Base-by-base conservation (phyloP, 2,797 vertebrate genomes). In the Chrosomus eos region DNA sequence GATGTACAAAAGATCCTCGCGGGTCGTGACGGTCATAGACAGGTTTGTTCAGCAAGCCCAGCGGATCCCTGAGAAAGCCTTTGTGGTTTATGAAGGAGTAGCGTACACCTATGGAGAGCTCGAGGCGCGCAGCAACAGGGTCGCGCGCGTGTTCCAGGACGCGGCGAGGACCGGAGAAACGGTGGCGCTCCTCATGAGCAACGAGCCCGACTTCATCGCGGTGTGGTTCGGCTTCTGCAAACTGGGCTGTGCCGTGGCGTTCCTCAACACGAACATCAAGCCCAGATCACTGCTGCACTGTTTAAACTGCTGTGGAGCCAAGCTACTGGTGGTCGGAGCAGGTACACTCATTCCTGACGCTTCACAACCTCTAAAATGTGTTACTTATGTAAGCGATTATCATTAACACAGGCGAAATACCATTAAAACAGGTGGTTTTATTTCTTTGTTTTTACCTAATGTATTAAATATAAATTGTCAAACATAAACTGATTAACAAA, bases 141-240 rank as follows among this genome's bases (percentile, higher is more conserved):
- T 99, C 26, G 97, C 97, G 0, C 92, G 92, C 0, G 95, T 95
- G 0, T 97, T 99, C 86, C 91, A 95, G 1, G 75, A 87, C 0
- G 3, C 51, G 0, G 67, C 97, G 89, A 89, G 82, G 82, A 96
- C 85, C 51, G 97, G 97, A 0, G 96, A 97, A 90, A 96, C 95
- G 0, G 96, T 96, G 2, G 97, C 97, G 16, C 33, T 99, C 90
- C 92, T 99, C 38, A 97, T 99, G 96, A 95, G 84, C 92, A 99
- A 98, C 2, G 97, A 98, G 86, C 97, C 97, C 0, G 97, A 99
- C 89, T 99, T 98, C 86, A 45, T 99, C 51, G 96, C 96, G 1
- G 94, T 95, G 0, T 99, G 98, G 98, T 97, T 99, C n/a, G 97
- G 96, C 0, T 86, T 98, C 89, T 92, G 90, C 19, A 99, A 98